Evolutionary conservation across 2,888 invertebrate genomes (phyloP), one percentile per base, ranked within the genome.

Genomic region (Hyppa rectilinea): DNA sequence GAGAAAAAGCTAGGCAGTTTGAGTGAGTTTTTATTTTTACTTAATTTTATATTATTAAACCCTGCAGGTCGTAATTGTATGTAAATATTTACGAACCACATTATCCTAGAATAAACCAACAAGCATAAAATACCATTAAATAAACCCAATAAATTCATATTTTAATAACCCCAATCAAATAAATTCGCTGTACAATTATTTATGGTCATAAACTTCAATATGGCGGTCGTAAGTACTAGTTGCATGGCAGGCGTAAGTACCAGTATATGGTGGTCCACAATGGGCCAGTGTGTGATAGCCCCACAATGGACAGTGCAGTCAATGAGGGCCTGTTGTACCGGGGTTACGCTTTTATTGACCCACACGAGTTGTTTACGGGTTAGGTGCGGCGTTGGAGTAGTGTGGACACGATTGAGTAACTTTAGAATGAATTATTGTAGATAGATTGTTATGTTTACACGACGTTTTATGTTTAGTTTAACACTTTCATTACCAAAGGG

Each of bases 331-430:
- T 78, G 77, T 82, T 82, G 77, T 76, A 70, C 78, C 83, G 78
- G 87, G 88, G 88, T 88, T 87, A 88, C 84, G 83, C 80, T 84
- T 87, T 83, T 86, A 87, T 88, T 88, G 85, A 87, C 88, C 88
- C 76, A 77, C 71, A 80, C 82, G 83, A 79, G 81, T 70, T 80
- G 81, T 85, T 85, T 82, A 82, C 79, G 81, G 80, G 76, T 84
- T 86, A 80, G 64, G 71, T 82, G 62, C 67, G 50, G 34, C n/a
- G 75, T 59, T 73, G 26, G 72, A 71, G 20, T 75, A 49, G 36
- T 75, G 66, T 81, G 85, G 88, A 88, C 67, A 71, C 12, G 52
- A 20, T 43, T 14, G 26, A 43, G 38, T 45, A 38, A n/a, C 20
- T 62, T 63, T 55, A 12, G 1, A 63, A 20, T 34, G 14, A 38